A percentile compares a stretch with the other conserved stretches of the same genome.
phyloP scores from a whole-genome alignment of 2,113 vertebrate genomes.

The Bubo bubo region DNA sequence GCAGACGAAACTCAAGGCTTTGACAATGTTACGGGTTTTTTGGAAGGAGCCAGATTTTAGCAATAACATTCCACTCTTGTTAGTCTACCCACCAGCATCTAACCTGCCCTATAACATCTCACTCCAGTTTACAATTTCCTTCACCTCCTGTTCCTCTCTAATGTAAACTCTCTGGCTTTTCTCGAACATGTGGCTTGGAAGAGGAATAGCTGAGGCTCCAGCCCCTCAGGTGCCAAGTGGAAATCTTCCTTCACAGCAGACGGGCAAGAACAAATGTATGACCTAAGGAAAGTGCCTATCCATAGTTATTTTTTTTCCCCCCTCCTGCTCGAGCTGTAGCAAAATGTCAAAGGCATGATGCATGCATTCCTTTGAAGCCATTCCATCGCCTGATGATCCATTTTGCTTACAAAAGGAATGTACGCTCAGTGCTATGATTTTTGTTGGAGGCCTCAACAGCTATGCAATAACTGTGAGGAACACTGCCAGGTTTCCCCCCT shows the following conservation, averaged over 20 bases:
- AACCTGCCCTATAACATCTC: constrained; percentile 61
- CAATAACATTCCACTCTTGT: constrained; percentile 65
- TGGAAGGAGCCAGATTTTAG: constrained; percentile 63
- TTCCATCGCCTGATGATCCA: constrained; percentile 54
- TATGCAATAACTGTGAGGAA: constrained; percentile 29
- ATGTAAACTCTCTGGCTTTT: constrained; percentile 56
- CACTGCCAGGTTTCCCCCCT: constrained; percentile 15
- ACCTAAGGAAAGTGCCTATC: constrained; percentile 8
- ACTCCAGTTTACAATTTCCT: constrained; percentile 52
- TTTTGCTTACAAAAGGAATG: constrained; percentile 63
- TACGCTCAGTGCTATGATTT: not conserved
- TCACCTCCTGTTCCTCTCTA: constrained; percentile 57
- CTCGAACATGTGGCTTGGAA: constrained; percentile 16
- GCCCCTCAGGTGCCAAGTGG: constrained; percentile 40
- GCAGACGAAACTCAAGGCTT: constrained; percentile 58
- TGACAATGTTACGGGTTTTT: constrained; percentile 46
- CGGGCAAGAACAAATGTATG: not conserved
- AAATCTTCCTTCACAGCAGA: constrained; percentile 18
- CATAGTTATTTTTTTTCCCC: not conserved
- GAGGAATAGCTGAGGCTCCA: constrained; percentile 12
- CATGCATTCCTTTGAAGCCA: constrained; percentile 63
- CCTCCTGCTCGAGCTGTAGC: constrained; percentile 14
- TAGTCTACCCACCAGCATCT: constrained; percentile 62
- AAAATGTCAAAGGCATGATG: constrained; percentile 68
- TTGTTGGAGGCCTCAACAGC: constrained; percentile 57